Conservation (phyloP, 2,113 vertebrate species). For the Antennarius striatus region DNA sequence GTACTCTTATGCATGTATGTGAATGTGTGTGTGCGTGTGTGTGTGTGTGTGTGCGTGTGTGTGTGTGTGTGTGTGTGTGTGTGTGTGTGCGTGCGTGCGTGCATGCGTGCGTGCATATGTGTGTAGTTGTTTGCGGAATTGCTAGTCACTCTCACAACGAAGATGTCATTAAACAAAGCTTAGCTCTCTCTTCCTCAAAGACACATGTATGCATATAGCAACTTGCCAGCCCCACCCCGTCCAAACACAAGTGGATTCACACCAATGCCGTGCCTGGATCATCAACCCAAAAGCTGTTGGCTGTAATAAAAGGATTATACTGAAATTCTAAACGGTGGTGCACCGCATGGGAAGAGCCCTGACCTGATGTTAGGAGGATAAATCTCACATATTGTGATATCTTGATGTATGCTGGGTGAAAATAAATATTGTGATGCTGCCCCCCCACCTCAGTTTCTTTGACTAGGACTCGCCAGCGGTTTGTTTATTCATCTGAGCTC, state of each 20-base stretch:
- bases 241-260: slow-evolving; percentile 19
- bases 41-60: too few species aligned
- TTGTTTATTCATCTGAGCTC: slow-evolving; percentile 2
- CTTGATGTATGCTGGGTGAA: neutral
- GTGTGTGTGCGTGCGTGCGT: neutral
- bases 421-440: neutral
- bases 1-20: too few species aligned
- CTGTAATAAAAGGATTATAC: slow-evolving; percentile 35
- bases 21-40: too few species aligned
- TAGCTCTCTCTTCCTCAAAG: slow-evolving; percentile 22
- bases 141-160: slow-evolving; percentile 54
- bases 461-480: neutral
- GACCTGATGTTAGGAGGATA: slow-evolving; percentile 25
- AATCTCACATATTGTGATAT: slow-evolving; percentile 16
- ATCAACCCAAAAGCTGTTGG: slow-evolving; percentile 33
- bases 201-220: neutral
- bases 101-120: too few species aligned
- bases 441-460: neutral
- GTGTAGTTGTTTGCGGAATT: too few species aligned
- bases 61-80: neutral
- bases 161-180: slow-evolving; percentile 57
- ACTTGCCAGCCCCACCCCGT: slow-evolving; percentile 27
- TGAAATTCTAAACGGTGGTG: slow-evolving; percentile 28
- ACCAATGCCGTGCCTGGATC: slow-evolving; percentile 26
- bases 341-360: slow-evolving; percentile 35